Percentiles rank a stretch among this genome's conserved stretches.
phyloP scores from a whole-genome alignment of 2,113 vertebrate species.

The Ammospiza caudacuta region DNA sequence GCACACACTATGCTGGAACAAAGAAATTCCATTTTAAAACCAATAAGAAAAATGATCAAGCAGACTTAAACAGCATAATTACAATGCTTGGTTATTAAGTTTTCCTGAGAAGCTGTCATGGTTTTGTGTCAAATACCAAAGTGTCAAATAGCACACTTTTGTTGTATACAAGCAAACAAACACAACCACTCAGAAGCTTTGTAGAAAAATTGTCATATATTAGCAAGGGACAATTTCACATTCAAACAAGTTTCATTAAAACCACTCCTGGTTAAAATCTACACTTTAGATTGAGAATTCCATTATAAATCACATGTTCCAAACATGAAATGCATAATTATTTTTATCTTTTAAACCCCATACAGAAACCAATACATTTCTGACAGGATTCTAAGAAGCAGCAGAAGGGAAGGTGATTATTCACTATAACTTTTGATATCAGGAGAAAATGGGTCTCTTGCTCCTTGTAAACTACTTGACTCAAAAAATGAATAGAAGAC shows the following conservation, averaged over 20 bases:
- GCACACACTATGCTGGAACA: not conserved
- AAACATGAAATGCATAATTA: not conserved
- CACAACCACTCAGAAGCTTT: not conserved
- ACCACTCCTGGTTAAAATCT: not conserved
- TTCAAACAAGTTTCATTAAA: not conserved
- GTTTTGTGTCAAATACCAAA: not conserved
- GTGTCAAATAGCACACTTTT: not conserved
- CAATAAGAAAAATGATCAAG: constrained; percentile 20
- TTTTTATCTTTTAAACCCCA: not conserved
- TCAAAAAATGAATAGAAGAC: not conserved
- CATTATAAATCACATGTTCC: not conserved
- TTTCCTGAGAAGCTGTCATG: not conserved
- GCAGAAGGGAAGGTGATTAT: not conserved
- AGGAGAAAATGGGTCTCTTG: not conserved
- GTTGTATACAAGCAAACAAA: not conserved
- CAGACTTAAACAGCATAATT: not conserved
- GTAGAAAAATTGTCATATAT: not conserved
- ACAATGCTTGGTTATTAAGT: not conserved
- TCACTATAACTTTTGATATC: not conserved
- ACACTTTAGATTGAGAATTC: not conserved
- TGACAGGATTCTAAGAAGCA: not conserved
- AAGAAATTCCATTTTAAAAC: constrained; percentile 44
- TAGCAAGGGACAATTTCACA: not conserved
- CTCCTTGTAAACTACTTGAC: not conserved
- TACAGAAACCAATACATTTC: not conserved